Base-by-base conservation (phyloP, 2,888 invertebrate genomes). In the Caenorhabditis sinica region DNA sequence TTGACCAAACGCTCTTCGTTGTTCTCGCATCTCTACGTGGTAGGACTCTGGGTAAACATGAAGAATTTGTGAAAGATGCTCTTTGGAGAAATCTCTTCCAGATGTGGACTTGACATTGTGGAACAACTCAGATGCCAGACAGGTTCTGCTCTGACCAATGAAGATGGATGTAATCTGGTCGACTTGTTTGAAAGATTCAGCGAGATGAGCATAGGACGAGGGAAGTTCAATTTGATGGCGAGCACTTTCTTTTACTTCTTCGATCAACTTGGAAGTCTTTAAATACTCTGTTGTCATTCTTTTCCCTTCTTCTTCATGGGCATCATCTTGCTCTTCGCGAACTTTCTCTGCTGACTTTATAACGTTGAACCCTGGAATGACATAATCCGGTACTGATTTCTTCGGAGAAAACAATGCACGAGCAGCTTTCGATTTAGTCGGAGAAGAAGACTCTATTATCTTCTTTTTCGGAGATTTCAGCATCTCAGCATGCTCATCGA, bases 401-500 rank as follows among this genome's bases (percentile, higher is more conserved):
- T 72, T 80, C 4, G 80, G 80, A 0, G 80, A 65, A 51, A 80
- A 80, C 20, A 83, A 23, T 5, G 58, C 8, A 5, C 79, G 60
- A 43, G 72, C 58, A 2, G 61, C 68, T 61, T 76, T 82, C 20
- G 82, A 49, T 33, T 75, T 75, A 8, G 33, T n/a, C 40, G 72
- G 71, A 9, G 72, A 66, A 2, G 20, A 9, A 0, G 45, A 6
- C 1, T 68, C 73, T 3, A 66, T 15, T 15, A 77, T 1, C n/a
- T 61, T 63, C 40, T 85, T 85, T 40, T 66, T 69, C 49, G 85
- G 85, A 25, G 82, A 82, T 51, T 85, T 85, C 43, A 85, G 49
- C 43, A 40, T 13, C n/a, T 85, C 85, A 3, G 74, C 79, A 17
- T 77, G 82, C 43, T 81, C 68, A n/a, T 82, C 82, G 6, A 85